Conservation (phyloP, 1,140 invertebrate species). For the Tetramorium simillimum region DNA sequence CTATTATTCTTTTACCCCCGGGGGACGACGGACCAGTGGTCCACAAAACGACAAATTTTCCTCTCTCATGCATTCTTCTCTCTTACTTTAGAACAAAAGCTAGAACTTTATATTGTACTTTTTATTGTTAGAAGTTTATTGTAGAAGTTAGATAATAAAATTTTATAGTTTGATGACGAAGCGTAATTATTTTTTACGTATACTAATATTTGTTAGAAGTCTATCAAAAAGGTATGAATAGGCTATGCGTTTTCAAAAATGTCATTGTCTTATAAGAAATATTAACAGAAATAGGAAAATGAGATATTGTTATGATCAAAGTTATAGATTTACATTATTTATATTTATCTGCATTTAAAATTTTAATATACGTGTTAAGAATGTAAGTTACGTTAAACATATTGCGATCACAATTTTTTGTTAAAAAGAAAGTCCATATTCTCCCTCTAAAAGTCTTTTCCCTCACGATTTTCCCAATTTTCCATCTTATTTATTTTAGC, state of each 20-base stretch:
- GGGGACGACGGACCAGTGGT: not conserved
- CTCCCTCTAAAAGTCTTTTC: not conserved
- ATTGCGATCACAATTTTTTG: not conserved
- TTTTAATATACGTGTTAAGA: not conserved
- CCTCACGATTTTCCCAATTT: not conserved
- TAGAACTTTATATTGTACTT: not conserved
- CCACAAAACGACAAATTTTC: not conserved
- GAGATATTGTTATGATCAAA: not conserved
- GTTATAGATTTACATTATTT: not conserved
- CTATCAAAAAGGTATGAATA: not conserved
- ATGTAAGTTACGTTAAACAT: not conserved
- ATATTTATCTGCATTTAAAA: not conserved
- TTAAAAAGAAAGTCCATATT: not conserved
- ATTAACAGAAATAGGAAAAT: not conserved
- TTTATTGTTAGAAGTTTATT: too few species aligned
- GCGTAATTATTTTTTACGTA: not conserved
- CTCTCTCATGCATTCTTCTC: not conserved
- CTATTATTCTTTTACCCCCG: conserved; percentile 7
- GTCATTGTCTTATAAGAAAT: not conserved
- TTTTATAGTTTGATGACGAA: not conserved
- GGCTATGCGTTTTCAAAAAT: not conserved
- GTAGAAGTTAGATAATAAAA: not conserved
- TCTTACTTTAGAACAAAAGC: not conserved
- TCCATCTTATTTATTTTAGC: not conserved
- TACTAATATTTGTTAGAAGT: not conserved